Evolutionary conservation across 2,113 vertebrate genomes (phyloP), one percentile per base, ranked within the genome.

Genomic region (Sylvietta virens): DNA sequence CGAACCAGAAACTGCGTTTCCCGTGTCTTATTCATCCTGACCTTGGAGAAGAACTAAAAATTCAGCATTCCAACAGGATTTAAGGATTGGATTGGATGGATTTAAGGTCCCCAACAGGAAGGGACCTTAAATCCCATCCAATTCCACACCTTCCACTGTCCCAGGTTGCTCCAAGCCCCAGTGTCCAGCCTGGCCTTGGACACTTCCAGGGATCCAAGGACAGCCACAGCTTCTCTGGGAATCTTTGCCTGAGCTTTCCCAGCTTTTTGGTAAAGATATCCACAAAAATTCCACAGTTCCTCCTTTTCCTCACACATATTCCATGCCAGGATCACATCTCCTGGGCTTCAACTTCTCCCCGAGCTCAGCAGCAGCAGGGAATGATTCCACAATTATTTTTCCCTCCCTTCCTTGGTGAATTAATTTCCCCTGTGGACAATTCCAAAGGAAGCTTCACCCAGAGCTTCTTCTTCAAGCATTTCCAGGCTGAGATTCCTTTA

Each of bases 221-320:
- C 42, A 65, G 35, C 30, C 42, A 1, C 50, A 65, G 42, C 24
- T 21, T 0, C 7, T 33, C 33, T 62, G 81, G 48, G 40, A 72
- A 45, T 31, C 22, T 22, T 6, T 33, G 1, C 17, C 27, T 9
- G 47, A 16, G 11, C 33, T 7, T 83, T 20, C 8, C 13, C 33
- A 37, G 5, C 11, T 20, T 14, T 39, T 15, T 13, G n/a, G 6
- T 23, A 3, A 54, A 84, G 21, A 30, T 3, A 23, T 40, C 40
- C 27, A 27, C 12, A 30, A 9, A 71, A 72, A 74, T 31, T 40
- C 50, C 58, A 16, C 6, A n/a, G 18, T 22, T 56, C 37, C 39
- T 39, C n/a, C 24, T 33, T 60, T 54, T 54, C 62, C 23, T 65
- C 26, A 1, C 7, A 4, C 0, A 0, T 7, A 8, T 5, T 11